These are phyloP conservation scores for Dissostichus mawsoni DNA, from an alignment of 2,113 vertebrate species.

Conservation along the genomic window DNA sequence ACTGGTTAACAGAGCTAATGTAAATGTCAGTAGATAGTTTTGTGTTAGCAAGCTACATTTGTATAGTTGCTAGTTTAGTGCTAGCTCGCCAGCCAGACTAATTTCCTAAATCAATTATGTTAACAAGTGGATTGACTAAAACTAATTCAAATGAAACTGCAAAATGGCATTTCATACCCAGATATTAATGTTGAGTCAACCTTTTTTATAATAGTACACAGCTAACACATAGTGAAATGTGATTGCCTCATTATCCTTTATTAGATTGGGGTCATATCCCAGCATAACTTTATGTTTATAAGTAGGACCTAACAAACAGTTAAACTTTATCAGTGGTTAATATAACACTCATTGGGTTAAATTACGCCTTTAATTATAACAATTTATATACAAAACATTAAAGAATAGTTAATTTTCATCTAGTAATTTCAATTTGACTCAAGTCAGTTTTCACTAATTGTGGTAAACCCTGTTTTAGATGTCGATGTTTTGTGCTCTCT, in stretches of 20 bases:
- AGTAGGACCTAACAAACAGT: not conserved
- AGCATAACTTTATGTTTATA: not conserved
- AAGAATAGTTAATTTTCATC: not conserved
- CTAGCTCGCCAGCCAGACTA: not conserved
- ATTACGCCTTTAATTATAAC: too few relatives aligned
- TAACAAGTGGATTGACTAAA: not conserved
- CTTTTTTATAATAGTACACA: not conserved
- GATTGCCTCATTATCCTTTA: not conserved
- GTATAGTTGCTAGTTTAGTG: not conserved
- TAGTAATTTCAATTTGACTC: not conserved
- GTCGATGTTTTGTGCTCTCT: conserved; percentile 1
- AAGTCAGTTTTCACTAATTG: not conserved
- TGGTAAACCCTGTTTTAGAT: not conserved
- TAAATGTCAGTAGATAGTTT: not conserved
- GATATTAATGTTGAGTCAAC: not conserved
- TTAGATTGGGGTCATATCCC: not conserved
- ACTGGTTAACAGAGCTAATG: not conserved
- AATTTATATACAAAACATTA: not conserved
- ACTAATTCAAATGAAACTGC: not conserved
- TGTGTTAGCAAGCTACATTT: not conserved
- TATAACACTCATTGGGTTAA: not conserved
- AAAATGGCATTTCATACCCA: not conserved
- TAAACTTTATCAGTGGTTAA: not conserved
- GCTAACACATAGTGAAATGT: not conserved
- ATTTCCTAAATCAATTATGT: not conserved